phyloP scores from a whole-genome alignment of 2,113 vertebrate species.

The Sarotherodon lohbergeri region DNA sequence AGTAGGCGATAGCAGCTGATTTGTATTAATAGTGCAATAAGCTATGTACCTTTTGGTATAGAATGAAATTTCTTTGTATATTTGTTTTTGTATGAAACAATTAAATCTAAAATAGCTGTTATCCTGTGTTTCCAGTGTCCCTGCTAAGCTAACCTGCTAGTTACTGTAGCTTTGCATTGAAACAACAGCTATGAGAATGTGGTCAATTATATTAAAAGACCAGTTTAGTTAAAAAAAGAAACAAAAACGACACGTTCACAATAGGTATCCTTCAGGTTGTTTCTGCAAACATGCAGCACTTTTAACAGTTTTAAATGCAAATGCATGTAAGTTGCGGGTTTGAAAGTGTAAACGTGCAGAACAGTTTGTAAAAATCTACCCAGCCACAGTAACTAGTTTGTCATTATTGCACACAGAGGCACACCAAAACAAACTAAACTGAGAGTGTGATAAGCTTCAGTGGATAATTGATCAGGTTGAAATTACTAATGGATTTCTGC shows the following conservation, averaged over 20 bases:
- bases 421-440: conserved; percentile 41
- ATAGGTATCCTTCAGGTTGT: neutral
- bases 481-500: conserved; percentile 73
- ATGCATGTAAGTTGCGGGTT: neutral
- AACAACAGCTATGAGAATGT: neutral
- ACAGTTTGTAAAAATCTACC: neutral
- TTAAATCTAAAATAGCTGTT: neutral
- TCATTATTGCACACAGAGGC: conserved; percentile 9
- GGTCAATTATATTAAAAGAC: neutral
- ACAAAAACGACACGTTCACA: neutral
- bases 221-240: neutral
- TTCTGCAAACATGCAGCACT: neutral
- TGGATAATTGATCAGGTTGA: conserved; percentile 72
- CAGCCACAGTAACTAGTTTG: neutral
- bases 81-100: neutral
- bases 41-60: neutral
- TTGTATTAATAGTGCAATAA: neutral
- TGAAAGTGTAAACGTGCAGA: neutral
- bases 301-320: neutral
- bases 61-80: neutral
- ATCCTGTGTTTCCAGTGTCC: neutral
- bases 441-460: conserved; percentile 56
- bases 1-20: neutral
- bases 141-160: neutral
- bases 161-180: neutral